Conservation (phyloP, 2,888 invertebrate species). For the Eurois occulta region DNA sequence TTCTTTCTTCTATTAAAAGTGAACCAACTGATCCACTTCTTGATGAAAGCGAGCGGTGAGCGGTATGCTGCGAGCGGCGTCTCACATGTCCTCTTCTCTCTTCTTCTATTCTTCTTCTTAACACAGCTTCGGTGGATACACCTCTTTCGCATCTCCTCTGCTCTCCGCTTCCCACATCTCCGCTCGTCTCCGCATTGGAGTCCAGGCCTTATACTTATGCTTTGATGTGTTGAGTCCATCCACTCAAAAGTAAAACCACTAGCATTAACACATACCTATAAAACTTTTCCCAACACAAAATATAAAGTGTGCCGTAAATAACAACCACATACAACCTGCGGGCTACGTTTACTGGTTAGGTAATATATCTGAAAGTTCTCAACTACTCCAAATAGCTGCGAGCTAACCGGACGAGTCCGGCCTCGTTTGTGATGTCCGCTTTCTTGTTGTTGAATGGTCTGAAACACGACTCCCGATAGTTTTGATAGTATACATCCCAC, state of each 20-base stretch:
- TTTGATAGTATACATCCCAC: background rate
- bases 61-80: background rate
- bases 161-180: background rate
- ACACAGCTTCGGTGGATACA: too few relatives aligned
- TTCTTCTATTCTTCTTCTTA: too few relatives aligned
- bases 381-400: constrained; percentile 20
- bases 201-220: background rate
- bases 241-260: background rate
- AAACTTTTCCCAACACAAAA: constrained; percentile 13
- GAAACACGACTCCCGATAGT: background rate
- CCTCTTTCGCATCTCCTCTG: too few relatives aligned
- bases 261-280: background rate
- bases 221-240: constrained; percentile 1
- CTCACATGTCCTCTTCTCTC: too few relatives aligned
- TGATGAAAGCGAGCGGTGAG: background rate
- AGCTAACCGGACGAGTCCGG: background rate
- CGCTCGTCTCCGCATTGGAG: background rate
- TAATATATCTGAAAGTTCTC: constrained; percentile 11
- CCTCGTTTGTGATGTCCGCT: background rate
- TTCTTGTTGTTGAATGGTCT: background rate
- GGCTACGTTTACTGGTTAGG: constrained; percentile 1
- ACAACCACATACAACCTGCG: background rate
- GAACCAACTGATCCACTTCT: background rate
- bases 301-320: constrained; percentile 20
- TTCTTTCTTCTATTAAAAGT: background rate